phyloP scores from a whole-genome alignment of 2,888 invertebrate genomes.

The Beris chalybata region DNA sequence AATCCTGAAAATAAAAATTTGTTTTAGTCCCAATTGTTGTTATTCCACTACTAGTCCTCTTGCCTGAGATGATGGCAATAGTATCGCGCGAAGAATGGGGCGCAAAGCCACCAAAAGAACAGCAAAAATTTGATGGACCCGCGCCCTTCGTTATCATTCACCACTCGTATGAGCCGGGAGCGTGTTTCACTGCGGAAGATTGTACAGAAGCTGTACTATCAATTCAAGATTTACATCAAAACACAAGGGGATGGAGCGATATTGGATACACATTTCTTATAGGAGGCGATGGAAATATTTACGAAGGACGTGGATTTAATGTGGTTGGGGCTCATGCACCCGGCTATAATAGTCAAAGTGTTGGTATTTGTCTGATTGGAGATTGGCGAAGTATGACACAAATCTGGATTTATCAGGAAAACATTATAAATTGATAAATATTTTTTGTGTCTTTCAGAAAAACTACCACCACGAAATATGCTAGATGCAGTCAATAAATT shows the following conservation, averaged over 20 bases:
- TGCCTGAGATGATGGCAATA: slow-evolving; percentile 34
- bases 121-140: slow-evolving; percentile 58
- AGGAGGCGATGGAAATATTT: slow-evolving; percentile 72
- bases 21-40: slow-evolving; percentile 24
- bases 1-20: slow-evolving; percentile 7
- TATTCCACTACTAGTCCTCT: slow-evolving; percentile 25
- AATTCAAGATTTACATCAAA: slow-evolving; percentile 68
- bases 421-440: neutral
- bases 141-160: slow-evolving; percentile 71
- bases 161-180: slow-evolving; percentile 66
- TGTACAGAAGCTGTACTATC: slow-evolving; percentile 63
- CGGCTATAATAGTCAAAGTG: slow-evolving; percentile 65
- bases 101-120: slow-evolving; percentile 58
- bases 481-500: slow-evolving; percentile 63
- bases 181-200: slow-evolving; percentile 60
- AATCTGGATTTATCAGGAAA: slow-evolving; percentile 15
- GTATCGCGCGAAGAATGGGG: slow-evolving; percentile 62
- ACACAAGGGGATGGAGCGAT: slow-evolving; percentile 64
- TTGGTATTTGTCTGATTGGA: slow-evolving; percentile 72
- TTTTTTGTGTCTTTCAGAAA: slow-evolving; percentile 53
- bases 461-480: slow-evolving; percentile 63
- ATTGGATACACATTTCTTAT: slow-evolving; percentile 73
- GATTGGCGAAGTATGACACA: slow-evolving; percentile 48
- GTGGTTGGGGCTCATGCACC: slow-evolving; percentile 71
- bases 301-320: slow-evolving; percentile 73